These are phyloP conservation scores for Glandiceps talaboti DNA, from an alignment of 53 echinoderm and acorn worm genomes.

Conservation along the genomic window DNA sequence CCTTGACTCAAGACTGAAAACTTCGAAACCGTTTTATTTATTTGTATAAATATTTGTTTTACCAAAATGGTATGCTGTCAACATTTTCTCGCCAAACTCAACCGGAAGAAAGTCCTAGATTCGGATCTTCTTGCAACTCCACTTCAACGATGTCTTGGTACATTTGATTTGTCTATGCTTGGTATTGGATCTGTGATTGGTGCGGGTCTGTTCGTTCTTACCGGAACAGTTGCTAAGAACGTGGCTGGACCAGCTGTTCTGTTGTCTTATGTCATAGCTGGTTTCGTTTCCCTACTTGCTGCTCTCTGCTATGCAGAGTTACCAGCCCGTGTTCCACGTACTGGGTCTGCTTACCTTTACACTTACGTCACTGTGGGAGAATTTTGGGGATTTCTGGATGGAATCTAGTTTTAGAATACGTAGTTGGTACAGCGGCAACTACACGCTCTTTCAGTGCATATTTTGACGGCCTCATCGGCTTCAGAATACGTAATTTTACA, in stretches of 20 bases:
- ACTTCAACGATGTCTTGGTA: slow-evolving; percentile 48
- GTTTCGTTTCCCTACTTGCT: slow-evolving; percentile 37
- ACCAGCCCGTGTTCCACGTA: slow-evolving; percentile 35
- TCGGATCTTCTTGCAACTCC: slow-evolving; percentile 7
- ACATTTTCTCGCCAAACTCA: neutral
- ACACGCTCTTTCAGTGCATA: slow-evolving; percentile 43
- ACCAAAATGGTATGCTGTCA: no score
- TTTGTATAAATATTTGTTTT: no score
- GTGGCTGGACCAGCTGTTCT: slow-evolving; percentile 62
- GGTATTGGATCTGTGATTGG: slow-evolving; percentile 62
- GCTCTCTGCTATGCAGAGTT: slow-evolving; percentile 66
- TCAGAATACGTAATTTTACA: slow-evolving; percentile 35
- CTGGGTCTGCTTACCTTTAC: slow-evolving; percentile 70
- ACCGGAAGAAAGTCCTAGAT: neutral
- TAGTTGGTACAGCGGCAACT: slow-evolving; percentile 34
- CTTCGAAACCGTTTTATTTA: no score
- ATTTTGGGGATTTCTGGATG: slow-evolving; percentile 67
- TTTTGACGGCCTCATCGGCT: slow-evolving; percentile 33
- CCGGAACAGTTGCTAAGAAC: slow-evolving; percentile 54
- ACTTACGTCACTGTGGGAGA: slow-evolving; percentile 53
- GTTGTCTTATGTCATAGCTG: slow-evolving; percentile 52
- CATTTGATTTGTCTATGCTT: slow-evolving; percentile 34
- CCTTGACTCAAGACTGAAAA: no score
- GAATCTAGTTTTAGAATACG: slow-evolving; percentile 57
- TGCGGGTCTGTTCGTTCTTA: slow-evolving; percentile 56